Base-by-base conservation (phyloP, 2,113 vertebrate genomes). In the Dermatemys mawii region DNA sequence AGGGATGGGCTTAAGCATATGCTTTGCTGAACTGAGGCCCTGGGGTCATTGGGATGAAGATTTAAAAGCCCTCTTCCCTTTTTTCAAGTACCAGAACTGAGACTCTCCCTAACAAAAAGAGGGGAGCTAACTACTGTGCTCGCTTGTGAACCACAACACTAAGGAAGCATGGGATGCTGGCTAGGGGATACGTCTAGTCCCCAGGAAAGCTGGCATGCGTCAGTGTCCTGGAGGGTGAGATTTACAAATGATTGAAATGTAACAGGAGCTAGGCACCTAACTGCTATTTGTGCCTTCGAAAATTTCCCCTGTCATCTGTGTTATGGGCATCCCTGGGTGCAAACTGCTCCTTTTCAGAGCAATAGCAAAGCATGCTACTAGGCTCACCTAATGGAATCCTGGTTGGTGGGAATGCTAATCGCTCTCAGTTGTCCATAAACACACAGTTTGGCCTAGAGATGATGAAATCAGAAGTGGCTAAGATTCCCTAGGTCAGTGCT, bases 371-470 rank as follows among this genome's bases (percentile, higher is more conserved):
- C n/a, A 76, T 32, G 78, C 82, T 41, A 7, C 80, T 48, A 57
- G 78, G 35, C 49, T 27, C n/a, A 89, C 35, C 84, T 80, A 73
- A 92, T 91, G 67, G 83, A 95, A 88, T 86, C n/a, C 50, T 81
- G 54, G 10, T 53, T 76, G 83, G 21, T 54, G 75, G 86, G 89
- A 92, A 53, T 16, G 35, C 83, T 81, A 70, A 50, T 88, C 86
- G 54, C 50, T 60, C 55, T 51, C 48, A 1, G 21, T 2, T 32
- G 67, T 38, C 57, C 0, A 4, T 76, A 86, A 27, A 11, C 57
- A 96, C 78, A 35, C 87, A 84, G 48, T 83, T 83, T 0, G 3
- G 91, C 14, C 50, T 76, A 81, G 1, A 0, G 1, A 54, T 57
- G 90, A 83, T 35, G 83, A 90, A 53, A 80, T 38, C 54, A 78